Percentiles rank a stretch among this genome's conserved stretches.
Conservation (phyloP, 2,113 vertebrate genomes). For the Eretmochelys imbricata region DNA sequence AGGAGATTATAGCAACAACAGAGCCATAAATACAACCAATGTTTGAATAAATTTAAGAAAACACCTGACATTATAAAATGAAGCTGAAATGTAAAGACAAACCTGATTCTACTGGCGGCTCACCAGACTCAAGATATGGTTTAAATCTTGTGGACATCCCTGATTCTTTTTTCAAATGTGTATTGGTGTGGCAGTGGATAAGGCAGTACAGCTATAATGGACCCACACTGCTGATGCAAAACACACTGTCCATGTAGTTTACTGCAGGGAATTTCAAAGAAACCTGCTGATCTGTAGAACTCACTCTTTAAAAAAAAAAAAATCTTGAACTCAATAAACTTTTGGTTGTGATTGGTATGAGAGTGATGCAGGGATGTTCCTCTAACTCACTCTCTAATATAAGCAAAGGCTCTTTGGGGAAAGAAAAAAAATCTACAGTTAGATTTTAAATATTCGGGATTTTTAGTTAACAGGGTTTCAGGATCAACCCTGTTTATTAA, state of each 20-base stretch:
- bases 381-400: conserved; percentile 4
- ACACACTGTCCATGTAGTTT: conserved; percentile 43
- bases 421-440: not conserved
- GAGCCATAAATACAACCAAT: not conserved
- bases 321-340: conserved; percentile 32
- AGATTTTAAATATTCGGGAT: not conserved
- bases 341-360: conserved; percentile 19
- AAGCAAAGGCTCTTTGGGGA: conserved; percentile 15
- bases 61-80: not conserved
- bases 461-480: fast-evolving
- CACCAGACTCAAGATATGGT: not conserved
- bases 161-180: not conserved
- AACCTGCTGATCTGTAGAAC: conserved; percentile 49
- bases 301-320: conserved; percentile 55
- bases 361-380: not conserved
- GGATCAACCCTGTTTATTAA: not conserved
- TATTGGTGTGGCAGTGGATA: not conserved
- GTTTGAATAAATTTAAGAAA: not conserved
- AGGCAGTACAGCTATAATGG: not conserved
- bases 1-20: not conserved
- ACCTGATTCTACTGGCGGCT: not conserved
- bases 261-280: conserved; percentile 49
- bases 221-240: conserved; percentile 49
- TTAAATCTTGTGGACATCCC: not conserved
- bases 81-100: conserved; percentile 21